phyloP scores from a whole-genome alignment of 1,140 invertebrate species.

The Drosophila setifemur region DNA sequence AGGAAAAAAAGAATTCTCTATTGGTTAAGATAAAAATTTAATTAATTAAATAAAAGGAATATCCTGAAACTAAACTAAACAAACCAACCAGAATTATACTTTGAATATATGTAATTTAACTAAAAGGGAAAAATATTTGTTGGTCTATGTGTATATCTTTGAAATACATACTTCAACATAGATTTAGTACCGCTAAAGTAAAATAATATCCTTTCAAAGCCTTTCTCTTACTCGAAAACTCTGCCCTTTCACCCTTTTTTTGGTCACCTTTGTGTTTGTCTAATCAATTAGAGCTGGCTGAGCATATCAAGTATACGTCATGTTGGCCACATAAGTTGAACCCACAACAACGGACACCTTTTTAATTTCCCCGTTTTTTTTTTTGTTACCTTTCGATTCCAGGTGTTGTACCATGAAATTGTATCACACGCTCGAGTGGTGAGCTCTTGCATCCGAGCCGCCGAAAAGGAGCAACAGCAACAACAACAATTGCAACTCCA shows the following conservation, averaged over 20 bases:
- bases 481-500: constrained; percentile 44
- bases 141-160: too few relatives aligned
- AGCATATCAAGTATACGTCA: constrained; percentile 49
- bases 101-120: too few relatives aligned
- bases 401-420: constrained; percentile 89
- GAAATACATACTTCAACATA: too few relatives aligned
- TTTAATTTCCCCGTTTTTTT: constrained; percentile 33
- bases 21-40: too few relatives aligned
- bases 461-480: constrained; percentile 68
- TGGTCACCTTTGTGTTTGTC: constrained; percentile 1
- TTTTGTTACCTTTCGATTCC: constrained; percentile 66
- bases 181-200: too few relatives aligned
- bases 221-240: constrained; percentile 14
- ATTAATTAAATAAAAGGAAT: too few relatives aligned
- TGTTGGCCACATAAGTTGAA: constrained; percentile 35
- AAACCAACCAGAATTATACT: too few relatives aligned
- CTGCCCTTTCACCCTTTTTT: neutral
- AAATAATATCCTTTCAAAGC: constrained; percentile 13
- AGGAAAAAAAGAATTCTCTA: too few relatives aligned
- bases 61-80: too few relatives aligned
- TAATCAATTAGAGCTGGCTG: constrained; percentile 33
- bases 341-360: constrained; percentile 29
- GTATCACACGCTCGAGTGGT: constrained; percentile 89
- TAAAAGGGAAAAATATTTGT: too few relatives aligned
- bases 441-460: constrained; percentile 85